Evolutionary conservation across 2,888 invertebrate species (phyloP), one percentile per base, ranked within the genome.

Genomic region (Melipona bicolor): DNA sequence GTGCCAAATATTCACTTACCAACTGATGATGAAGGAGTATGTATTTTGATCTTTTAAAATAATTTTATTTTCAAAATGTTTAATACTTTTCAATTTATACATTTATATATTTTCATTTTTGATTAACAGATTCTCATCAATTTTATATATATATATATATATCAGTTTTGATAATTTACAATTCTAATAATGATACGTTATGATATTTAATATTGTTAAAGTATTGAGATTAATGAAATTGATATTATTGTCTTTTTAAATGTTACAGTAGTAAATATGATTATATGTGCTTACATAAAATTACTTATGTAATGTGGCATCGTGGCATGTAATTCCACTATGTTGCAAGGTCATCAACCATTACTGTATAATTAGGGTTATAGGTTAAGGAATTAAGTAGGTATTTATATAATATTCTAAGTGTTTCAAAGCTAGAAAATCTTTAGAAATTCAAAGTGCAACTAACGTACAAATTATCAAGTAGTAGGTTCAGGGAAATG

Each of bases 11-110:
- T 93, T 84, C 93, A 94, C 88, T 92, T 93, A 83, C 91, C 92
- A 21, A 93, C 93, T 49, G 94, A 94, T 79, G 94, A 94, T 67
- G 94, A 94, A 88, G 91, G 91, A 89, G 94, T 94, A 91, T 54
- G 92, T 91, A 80, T 49, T 65, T 64, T 32, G n/a, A n/a, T 70
- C 27, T 61, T 56, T 15, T 52, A 32, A 50, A 68, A 68, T 69
- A 70, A 64, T 9, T 54, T 43, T 4, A 52, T 6, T 24, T 21
- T 32, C 19, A 59, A 4, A 36, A 43, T 32, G 5, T 32, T 32
- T 36, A 36, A 49, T 71, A 11, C 19, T 9, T 24, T 6, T 59
- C 17, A n/a, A 62, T 65, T 52, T n/a, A 4, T 36, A 13, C 59
- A 24, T 68, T 62, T 6, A 17, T 61, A n/a, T 36, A 43, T 72